Base-by-base conservation (phyloP, 2,113 vertebrate species). In the Crotalus helleri region DNA sequence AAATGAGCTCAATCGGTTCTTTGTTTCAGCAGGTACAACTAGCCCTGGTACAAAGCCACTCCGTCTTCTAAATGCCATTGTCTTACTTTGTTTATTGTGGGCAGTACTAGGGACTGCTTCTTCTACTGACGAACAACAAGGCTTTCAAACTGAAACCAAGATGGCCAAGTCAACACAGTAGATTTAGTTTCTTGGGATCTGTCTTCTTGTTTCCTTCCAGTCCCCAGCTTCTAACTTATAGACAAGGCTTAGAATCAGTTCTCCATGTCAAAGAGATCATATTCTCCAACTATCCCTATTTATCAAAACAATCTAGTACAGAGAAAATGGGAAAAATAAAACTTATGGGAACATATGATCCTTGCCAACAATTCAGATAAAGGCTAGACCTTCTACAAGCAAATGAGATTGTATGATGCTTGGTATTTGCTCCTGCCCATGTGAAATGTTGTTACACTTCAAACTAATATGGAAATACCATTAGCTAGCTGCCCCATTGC, bases 1-100 rank as follows among this genome's bases (percentile, higher is more conserved):
- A 95, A 69, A 4, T 0, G 74, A 87, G 89, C 91, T 97, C 59
- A 96, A 97, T 97, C 11, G 90, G 51, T 93, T 93, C 93, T 94
- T 97, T 97, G 94, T 97, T 91, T 51, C 44, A 55, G 19, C 93
- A 95, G 95, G 94, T 96, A 94, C 96, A 93, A 94, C 88, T 4
- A 96, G 96, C 93, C 94, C 94, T 96, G 96, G 96, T 96, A 97
- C 96, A 96, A 94, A 33, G 91, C 89, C 96, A 15, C 57, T n/a
- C 86, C 88, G 44, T 94, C 92, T 93, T 57, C 96, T 93, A 91
- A 94, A 0, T 57, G 94, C 96, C 94, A 94, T 96, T 97, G 97
- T 96, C 91, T 92, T 89, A 0, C 7, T 89, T 93, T 97, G 97
- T 97, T 97, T 96, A 96, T 95, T 95, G 94, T 0, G 94, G 94